Base-by-base conservation (phyloP, 2,888 invertebrate species). In the Rotaria sp. region DNA sequence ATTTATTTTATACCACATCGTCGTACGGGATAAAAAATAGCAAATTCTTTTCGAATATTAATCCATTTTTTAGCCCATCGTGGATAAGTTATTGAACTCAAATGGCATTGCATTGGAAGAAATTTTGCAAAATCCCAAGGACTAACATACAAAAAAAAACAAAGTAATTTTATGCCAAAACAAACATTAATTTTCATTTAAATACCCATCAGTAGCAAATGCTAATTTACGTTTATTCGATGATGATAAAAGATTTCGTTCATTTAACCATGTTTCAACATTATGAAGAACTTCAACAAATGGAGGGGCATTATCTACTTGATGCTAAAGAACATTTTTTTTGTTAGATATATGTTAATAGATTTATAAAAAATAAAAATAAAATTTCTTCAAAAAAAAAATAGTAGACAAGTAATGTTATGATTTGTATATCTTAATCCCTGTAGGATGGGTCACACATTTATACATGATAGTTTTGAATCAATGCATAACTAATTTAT, bases 121-220 rank as follows among this genome's bases (percentile, higher is more conserved):
- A 93, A 93, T 74, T 93, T 90, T 85, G 92, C 92, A 92, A 93
- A 92, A 88, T 93, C 93, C 92, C 93, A 93, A 2, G 93, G 92
- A 24, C 92, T 92, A 88, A 41, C 88, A 89, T 86, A 87, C 87
- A 85, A 87, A 84, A 11, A 48, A 85, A 18, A 24, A 15, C 21
- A 84, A 41, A 24, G 80, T 11, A 87, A n/a, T 48, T 48, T 18
- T 10, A 5, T 38, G 26, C 1, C 21, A 21, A 21, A n/a, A n/a
- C n/a, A n/a, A n/a, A n/a, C n/a, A n/a, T n/a, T n/a, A 0, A 41
- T 8, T 41, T 24, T 26, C 8, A n/a, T 52, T 38, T 48, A 30
- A 89, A 88, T 88, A 92, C 92, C 93, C 93, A 89, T 93, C 93
- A 30, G 93, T 93, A 18, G 93, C 92, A 85, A 93, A 90, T 30